Conservation (phyloP, 1,140 invertebrate species). For the Pogonognathellus flavescens region DNA sequence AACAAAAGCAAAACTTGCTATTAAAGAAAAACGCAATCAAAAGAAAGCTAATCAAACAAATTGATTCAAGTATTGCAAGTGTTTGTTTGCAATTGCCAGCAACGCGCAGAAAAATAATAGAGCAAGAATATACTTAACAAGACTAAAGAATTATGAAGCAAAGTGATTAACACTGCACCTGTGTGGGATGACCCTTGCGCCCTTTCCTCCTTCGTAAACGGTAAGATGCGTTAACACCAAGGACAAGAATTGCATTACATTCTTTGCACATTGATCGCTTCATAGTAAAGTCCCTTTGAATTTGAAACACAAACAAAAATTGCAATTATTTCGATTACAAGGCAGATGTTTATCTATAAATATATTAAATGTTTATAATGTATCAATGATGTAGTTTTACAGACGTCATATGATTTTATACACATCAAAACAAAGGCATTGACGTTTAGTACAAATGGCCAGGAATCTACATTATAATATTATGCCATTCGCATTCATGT, state of each 20-base stretch:
- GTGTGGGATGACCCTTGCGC: conserved; percentile 51
- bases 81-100: neutral
- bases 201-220: conserved; percentile 54
- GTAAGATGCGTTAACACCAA: conserved; percentile 59
- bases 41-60: neutral
- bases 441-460: too few relatives aligned
- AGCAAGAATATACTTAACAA: neutral
- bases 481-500: too few relatives aligned
- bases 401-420: too few relatives aligned
- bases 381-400: too few relatives aligned
- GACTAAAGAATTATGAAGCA: neutral
- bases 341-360: too few relatives aligned
- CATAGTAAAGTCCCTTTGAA: conserved; percentile 62
- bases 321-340: too few relatives aligned
- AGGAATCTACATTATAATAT: too few relatives aligned
- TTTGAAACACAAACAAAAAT: neutral
- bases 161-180: conserved; percentile 44
- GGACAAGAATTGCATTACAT: conserved; percentile 50
- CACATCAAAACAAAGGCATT: too few relatives aligned
- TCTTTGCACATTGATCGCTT: conserved; percentile 64
- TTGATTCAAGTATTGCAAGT: neutral
- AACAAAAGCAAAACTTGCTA: neutral
- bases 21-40: neutral
- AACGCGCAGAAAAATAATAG: too few relatives aligned
- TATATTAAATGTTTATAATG: too few relatives aligned